phyloP scores from a whole-genome alignment of 2,113 vertebrate genomes.

The Grallaria varia region DNA sequence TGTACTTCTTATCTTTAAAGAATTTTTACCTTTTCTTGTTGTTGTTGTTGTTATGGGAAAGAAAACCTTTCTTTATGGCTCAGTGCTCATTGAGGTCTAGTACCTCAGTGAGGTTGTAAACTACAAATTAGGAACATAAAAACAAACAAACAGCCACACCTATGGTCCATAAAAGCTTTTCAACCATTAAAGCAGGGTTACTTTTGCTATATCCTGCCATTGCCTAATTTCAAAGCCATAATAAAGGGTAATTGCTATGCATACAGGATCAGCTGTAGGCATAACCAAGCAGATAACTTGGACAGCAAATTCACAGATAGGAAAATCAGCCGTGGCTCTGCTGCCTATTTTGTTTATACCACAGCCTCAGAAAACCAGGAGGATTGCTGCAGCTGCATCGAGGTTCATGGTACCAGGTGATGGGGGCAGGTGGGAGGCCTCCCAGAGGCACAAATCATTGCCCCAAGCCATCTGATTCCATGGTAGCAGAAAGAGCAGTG shows the following conservation, averaged over 20 bases:
- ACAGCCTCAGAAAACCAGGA: not conserved
- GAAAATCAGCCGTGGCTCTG: not conserved
- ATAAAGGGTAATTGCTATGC: constrained; percentile 37
- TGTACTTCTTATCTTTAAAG: not conserved
- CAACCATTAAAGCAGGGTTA: not conserved
- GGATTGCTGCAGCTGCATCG: not conserved
- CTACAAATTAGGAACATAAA: constrained; percentile 61
- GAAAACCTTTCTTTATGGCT: not conserved
- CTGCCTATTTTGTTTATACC: not conserved
- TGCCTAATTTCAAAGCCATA: constrained; percentile 49
- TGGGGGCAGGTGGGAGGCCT: not conserved
- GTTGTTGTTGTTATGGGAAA: not conserved
- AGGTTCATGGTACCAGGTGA: not conserved
- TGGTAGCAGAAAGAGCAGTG: not conserved
- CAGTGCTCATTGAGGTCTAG: constrained; percentile 44
- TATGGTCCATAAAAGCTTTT: constrained; percentile 54
- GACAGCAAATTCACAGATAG: constrained; percentile 23
- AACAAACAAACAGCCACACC: constrained; percentile 59
- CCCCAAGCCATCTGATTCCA: not conserved
- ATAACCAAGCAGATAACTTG: constrained; percentile 42
- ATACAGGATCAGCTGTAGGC: constrained; percentile 34
- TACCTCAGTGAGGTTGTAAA: constrained; percentile 34
- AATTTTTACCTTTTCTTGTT: not conserved
- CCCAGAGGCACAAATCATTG: not conserved
- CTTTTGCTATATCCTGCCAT: constrained; percentile 9